Conservation (phyloP, 2,797 vertebrate species). For the Anolis apletophallus region DNA sequence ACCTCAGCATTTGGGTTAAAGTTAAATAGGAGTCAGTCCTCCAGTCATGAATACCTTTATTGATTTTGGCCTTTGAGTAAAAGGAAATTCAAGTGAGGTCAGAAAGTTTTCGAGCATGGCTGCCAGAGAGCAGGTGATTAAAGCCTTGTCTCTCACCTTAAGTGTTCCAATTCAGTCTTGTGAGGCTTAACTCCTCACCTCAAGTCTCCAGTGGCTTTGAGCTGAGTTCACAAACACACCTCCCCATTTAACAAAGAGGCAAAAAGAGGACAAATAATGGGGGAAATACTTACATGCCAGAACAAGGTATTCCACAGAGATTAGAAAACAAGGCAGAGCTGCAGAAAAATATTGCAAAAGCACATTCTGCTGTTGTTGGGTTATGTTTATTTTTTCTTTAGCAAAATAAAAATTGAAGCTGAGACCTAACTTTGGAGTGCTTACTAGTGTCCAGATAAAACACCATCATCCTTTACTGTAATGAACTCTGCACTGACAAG, state of each 20-base stretch:
- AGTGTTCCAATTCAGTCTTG: conserved; percentile 69
- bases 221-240: conserved; percentile 74
- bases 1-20: conserved; percentile 54
- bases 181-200: conserved; percentile 76
- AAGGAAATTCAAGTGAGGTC: conserved; percentile 70
- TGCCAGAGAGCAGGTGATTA: conserved; percentile 72
- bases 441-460: conserved; percentile 72
- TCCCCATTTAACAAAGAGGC: conserved; percentile 74
- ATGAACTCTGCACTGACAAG: conserved; percentile 79
- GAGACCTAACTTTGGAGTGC: conserved; percentile 33
- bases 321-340: conserved; percentile 56
- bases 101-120: conserved; percentile 64
- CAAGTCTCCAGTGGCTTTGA: conserved; percentile 71
- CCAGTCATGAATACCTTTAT: conserved; percentile 69
- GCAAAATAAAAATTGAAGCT: conserved; percentile 48
- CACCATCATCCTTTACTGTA: conserved; percentile 76
- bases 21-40: conserved; percentile 61
- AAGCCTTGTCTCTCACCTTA: conserved; percentile 76
- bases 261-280: conserved; percentile 63
- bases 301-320: conserved; percentile 60
- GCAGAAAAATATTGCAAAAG: conserved; percentile 63
- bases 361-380: conserved; percentile 9
- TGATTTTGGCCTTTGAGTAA: conserved; percentile 69
- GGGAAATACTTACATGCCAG: conserved; percentile 53
- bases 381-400: conserved; percentile 14